phyloP scores from a whole-genome alignment of 1,140 invertebrate genomes.

The Drosophila asahinai region DNA sequence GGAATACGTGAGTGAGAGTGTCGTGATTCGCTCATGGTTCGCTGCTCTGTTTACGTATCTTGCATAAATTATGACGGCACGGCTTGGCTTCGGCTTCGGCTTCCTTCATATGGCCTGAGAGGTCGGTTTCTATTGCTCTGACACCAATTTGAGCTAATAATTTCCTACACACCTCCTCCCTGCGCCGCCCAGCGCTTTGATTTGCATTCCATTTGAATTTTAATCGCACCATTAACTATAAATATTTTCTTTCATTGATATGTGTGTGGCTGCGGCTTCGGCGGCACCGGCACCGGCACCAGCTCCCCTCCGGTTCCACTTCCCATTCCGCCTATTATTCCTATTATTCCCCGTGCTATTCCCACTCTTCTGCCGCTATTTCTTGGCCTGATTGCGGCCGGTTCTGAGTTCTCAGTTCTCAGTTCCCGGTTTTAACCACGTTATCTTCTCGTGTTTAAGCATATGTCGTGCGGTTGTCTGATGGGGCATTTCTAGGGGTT shows the following conservation, averaged over 20 bases:
- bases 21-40: conserved; percentile 65
- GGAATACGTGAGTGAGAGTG: conserved; percentile 76
- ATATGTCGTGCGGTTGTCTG: conserved; percentile 55
- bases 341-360: conserved; percentile 8
- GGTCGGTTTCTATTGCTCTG: conserved; percentile 73
- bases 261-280: conserved; percentile 3
- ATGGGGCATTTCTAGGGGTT: conserved; percentile 72
- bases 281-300: neutral
- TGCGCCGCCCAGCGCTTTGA: conserved; percentile 46
- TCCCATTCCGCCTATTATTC: conserved; percentile 16
- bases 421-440: conserved; percentile 43
- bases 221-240: conserved; percentile 77
- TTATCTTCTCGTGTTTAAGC: conserved; percentile 35
- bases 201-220: conserved; percentile 82
- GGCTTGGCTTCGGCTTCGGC: conserved; percentile 2
- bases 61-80: conserved; percentile 76
- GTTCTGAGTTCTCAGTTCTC: conserved; percentile 32
- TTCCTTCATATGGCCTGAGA: conserved; percentile 37
- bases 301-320: conserved; percentile 2
- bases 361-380: conserved; percentile 49
- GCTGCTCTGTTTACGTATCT: conserved; percentile 77
- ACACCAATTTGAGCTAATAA: conserved; percentile 81
- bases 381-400: conserved; percentile 61
- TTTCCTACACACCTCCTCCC: conserved; percentile 56
- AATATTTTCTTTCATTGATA: conserved; percentile 78